phyloP scores from a whole-genome alignment of 2,113 vertebrate species.

The Pantherophis guttatus region DNA sequence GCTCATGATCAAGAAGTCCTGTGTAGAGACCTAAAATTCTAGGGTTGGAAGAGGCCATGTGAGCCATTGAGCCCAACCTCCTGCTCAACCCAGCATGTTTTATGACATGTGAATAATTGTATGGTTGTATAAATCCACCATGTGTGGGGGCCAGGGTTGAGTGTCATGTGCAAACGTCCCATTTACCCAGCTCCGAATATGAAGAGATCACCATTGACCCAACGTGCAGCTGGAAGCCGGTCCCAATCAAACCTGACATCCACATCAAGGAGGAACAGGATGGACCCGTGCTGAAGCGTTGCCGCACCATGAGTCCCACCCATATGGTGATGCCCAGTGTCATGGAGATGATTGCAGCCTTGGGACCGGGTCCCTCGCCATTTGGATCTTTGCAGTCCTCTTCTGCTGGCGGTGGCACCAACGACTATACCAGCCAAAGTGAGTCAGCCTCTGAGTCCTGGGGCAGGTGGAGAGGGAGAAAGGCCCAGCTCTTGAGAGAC shows the following conservation, averaged over 20 bases:
- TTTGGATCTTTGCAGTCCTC: conserved; percentile 71
- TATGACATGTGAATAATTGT: not conserved
- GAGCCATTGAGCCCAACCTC: not conserved
- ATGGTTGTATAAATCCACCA: not conserved
- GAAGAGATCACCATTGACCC: conserved; percentile 98
- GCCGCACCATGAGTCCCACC: conserved; percentile 89
- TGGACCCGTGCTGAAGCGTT: conserved; percentile 87
- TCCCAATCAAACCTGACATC: conserved; percentile 87
- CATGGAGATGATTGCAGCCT: conserved; percentile 93
- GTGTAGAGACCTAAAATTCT: not conserved
- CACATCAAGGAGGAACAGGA: conserved; percentile 91
- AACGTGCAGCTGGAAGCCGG: conserved; percentile 91
- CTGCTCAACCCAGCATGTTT: not conserved
- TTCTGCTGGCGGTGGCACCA: conserved; percentile 61
- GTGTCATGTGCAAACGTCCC: not conserved
- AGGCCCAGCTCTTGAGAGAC: not conserved
- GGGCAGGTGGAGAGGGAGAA: not conserved
- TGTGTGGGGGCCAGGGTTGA: not conserved
- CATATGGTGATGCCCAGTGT: conserved; percentile 93
- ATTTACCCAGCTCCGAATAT: conserved; percentile 78
- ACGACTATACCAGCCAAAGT: conserved; percentile 82
- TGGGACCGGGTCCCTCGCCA: conserved; percentile 81
- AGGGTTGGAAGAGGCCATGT: not conserved
- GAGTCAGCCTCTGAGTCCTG: not conserved
- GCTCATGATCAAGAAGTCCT: not conserved